A percentile compares a stretch with the other conserved stretches of the same genome.
phyloP scores from a whole-genome alignment of 2,797 vertebrate species.

The Halcyon badia region DNA sequence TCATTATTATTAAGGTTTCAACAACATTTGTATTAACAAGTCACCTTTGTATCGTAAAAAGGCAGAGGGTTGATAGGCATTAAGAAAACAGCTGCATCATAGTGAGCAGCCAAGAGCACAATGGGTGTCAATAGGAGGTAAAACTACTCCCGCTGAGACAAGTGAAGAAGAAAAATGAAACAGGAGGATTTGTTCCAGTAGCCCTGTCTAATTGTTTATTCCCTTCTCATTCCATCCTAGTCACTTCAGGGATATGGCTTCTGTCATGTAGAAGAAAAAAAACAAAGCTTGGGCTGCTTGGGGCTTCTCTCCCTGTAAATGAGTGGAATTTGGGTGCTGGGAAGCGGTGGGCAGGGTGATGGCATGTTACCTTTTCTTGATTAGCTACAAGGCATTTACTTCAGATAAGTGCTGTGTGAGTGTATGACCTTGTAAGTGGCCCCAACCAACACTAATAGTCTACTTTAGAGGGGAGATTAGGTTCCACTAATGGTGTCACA shows the following conservation, averaged over 20 bases:
- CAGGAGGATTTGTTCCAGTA: constrained; percentile 84
- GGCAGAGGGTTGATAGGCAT: constrained; percentile 66
- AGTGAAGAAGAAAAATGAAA: constrained; percentile 87
- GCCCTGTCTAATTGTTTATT: constrained; percentile 75
- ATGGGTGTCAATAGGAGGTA: constrained; percentile 79
- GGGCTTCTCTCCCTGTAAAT: constrained; percentile 26
- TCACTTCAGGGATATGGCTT: constrained; percentile 47
- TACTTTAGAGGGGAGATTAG: constrained; percentile 65
- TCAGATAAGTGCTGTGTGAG: constrained; percentile 64
- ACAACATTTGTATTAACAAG: constrained; percentile 74
- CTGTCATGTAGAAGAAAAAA: constrained; percentile 51
- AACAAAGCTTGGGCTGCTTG: neutral
- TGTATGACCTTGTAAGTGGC: constrained; percentile 61
- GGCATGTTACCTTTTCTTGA: constrained; percentile 44
- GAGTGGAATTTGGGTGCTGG: constrained; percentile 13
- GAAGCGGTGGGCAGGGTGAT: neutral
- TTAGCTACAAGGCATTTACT: constrained; percentile 67
- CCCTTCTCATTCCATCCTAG: constrained; percentile 59
- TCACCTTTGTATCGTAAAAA: constrained; percentile 71
- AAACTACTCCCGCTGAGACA: constrained; percentile 87
- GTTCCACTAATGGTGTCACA: constrained; percentile 71
- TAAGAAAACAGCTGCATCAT: constrained; percentile 73
- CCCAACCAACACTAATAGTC: constrained; percentile 60
- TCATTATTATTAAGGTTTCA: constrained; percentile 66
- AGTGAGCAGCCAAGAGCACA: constrained; percentile 68